Percentiles rank a stretch among this genome's conserved stretches.
phyloP scores from a whole-genome alignment of 2,797 vertebrate genomes.

The Hybognathus amarus region DNA sequence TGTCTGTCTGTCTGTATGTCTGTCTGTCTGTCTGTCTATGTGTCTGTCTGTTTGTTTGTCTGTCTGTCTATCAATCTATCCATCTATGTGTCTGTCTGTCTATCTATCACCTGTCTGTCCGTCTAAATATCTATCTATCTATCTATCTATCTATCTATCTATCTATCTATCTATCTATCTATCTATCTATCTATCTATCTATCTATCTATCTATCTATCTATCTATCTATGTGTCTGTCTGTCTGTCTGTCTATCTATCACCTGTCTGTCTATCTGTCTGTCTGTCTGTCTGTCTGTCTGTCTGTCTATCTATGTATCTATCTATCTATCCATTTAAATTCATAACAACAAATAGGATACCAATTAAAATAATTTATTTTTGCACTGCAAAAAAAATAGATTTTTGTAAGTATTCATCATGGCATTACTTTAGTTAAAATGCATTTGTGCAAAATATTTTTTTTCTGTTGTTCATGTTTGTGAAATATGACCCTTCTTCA shows the following conservation, averaged over 20 bases:
- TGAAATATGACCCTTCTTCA: neutral
- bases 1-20: too few relatives aligned
- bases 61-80: too few relatives aligned
- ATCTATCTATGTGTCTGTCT: too few relatives aligned
- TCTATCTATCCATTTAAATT: neutral
- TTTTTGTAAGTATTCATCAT: neutral
- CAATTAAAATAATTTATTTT: neutral
- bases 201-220: too few relatives aligned
- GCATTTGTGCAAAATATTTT: neutral
- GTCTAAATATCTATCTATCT: neutral
- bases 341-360: neutral
- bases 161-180: too few relatives aligned
- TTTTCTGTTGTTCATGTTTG: neutral
- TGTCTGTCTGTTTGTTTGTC: too few relatives aligned
- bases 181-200: neutral
- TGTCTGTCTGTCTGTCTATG: too few relatives aligned
- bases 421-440: neutral
- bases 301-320: accelerated
- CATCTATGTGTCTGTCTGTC: too few relatives aligned
- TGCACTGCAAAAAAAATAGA: neutral
- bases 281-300: too few relatives aligned
- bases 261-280: too few relatives aligned
- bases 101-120: too few relatives aligned
- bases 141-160: neutral
- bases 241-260: neutral